Evolutionary conservation across 2,888 invertebrate species (phyloP), one percentile per base, ranked within the genome.

Genomic region (Toxonevra muliebris): DNA sequence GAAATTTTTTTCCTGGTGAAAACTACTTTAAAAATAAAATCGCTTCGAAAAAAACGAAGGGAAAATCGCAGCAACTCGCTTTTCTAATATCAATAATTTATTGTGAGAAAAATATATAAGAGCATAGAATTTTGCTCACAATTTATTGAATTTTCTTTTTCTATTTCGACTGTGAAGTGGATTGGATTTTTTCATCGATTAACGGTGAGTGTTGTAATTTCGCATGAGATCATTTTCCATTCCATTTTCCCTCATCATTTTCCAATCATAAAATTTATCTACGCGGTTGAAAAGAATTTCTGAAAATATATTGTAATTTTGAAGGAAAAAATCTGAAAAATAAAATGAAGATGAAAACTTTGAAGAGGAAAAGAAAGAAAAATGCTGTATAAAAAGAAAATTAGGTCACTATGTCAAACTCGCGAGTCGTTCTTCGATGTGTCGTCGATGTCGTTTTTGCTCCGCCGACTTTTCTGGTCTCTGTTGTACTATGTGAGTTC

Each of bases 341-440:
- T 30, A 7, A 2, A 30, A 30, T 30, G 30, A 30, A 30, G 30
- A 30, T 30, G 30, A 30, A 30, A 30, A 30, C 30, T 30, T 4
- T 30, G 30, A 30, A 30, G 7, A 4, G 3, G 7, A 30, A 7
- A 30, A 30, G 30, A 30, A 30, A 30, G 30, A 30, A 30, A 30
- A 30, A 30, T 30, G 30, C 30, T 57, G 19, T 57, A 30, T 40
- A 30, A 30, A 60, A 12, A 30, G 30, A 48, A 45, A 65, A 65
- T 65, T 65, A 52, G 65, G 65, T 65, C 65, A 65, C 65, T 65
- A 20, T 65, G 65, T 65, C 65, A 58, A 58, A 42, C 65, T 15
- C 48, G 48, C 48, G 30, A 2, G 30, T 30, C 30, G 30, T 30
- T 30, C 30, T 30, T 30, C 30, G 30, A 30, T 30, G 30, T 30